These are phyloP conservation scores for Taurulus bubalis DNA, from an alignment of 2,113 vertebrate species.

Conservation along the genomic window DNA sequence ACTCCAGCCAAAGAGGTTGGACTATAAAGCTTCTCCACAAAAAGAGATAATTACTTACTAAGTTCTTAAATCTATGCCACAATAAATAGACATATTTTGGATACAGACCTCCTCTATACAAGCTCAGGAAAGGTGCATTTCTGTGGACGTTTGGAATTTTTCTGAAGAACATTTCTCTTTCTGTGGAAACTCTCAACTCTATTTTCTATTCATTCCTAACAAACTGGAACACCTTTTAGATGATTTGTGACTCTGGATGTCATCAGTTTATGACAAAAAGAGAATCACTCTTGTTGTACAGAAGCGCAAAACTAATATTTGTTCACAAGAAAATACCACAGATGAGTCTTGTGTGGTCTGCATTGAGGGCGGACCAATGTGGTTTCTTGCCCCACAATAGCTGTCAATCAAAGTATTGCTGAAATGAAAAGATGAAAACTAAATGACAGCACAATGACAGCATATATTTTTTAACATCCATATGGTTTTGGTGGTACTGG, in stretches of 20 bases:
- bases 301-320: neutral
- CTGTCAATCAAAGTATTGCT: neutral
- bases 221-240: neutral
- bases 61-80: neutral
- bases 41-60: neutral
- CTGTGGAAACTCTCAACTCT: neutral
- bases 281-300: neutral
- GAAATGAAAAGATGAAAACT: neutral
- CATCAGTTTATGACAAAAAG: neutral
- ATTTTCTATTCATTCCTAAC: constrained; percentile 1
- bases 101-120: neutral
- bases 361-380: neutral
- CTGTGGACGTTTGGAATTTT: neutral
- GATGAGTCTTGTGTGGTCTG: neutral
- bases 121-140: neutral
- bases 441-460: neutral
- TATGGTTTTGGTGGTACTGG: neutral
- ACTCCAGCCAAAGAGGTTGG: neutral
- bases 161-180: neutral
- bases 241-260: neutral
- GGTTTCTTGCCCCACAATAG: neutral
- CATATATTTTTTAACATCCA: neutral
- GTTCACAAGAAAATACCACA: neutral
- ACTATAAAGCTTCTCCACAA: neutral
- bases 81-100: neutral